These are phyloP conservation scores for Bergia sp. DNA, from an alignment of 92 coral and sea anemone species.

Conservation along the genomic window DNA sequence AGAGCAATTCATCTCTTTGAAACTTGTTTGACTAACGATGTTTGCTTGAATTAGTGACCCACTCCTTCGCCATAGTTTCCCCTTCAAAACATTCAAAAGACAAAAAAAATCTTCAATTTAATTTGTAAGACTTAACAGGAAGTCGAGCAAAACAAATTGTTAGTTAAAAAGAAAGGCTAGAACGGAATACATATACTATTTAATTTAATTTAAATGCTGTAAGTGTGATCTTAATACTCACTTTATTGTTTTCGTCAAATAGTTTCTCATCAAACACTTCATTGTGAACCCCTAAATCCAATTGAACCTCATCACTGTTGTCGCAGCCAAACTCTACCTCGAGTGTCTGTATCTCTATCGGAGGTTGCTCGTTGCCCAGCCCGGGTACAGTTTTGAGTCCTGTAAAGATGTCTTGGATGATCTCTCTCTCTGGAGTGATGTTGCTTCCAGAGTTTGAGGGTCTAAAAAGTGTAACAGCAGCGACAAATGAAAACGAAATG, in stretches of 20 bases:
- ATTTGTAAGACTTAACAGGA: too few species aligned
- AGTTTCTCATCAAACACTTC: not conserved
- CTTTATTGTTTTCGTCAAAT: not conserved
- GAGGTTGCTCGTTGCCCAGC: not conserved
- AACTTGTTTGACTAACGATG: too few species aligned
- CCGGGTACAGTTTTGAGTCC: not conserved
- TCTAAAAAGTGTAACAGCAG: not conserved
- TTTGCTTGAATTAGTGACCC: too few species aligned
- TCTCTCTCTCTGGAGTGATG: not conserved
- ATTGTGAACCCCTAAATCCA: not conserved
- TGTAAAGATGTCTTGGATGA: not conserved
- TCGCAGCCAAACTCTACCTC: conserved; percentile 1
- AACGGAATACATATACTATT: too few species aligned
- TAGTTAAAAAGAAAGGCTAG: too few species aligned
- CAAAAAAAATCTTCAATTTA: too few species aligned
- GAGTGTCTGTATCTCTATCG: not conserved
- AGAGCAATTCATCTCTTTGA: too few species aligned
- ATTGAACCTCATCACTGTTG: not conserved
- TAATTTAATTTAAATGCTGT: too few species aligned
- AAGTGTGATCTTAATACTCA: not conserved
- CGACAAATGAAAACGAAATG: not conserved
- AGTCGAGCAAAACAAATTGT: too few species aligned
- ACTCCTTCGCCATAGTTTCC: too few species aligned
- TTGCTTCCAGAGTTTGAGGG: not conserved
- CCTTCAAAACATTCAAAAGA: too few species aligned